phyloP scores from a whole-genome alignment of 1,140 invertebrate species.

The Trichogramma pretiosum region DNA sequence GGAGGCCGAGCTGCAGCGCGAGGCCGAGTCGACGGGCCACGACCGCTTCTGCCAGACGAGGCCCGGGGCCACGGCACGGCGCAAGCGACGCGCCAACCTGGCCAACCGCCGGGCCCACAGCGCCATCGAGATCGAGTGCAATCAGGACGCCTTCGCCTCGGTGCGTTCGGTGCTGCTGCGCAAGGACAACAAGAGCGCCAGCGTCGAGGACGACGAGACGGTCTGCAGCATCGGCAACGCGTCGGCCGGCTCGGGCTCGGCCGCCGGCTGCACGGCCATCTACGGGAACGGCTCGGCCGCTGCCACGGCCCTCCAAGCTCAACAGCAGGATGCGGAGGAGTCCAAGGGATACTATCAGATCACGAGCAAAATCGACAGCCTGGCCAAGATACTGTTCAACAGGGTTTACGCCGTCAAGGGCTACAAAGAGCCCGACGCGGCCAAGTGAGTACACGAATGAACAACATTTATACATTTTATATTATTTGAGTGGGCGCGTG shows the following conservation, averaged over 20 bases:
- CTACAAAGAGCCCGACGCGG: slow-evolving; percentile 29
- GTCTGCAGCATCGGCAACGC: no score
- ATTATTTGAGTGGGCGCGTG: no score
- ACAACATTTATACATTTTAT: no score
- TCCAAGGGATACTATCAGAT: slow-evolving; percentile 36
- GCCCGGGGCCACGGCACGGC: slow-evolving; percentile 49
- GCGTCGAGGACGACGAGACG: slow-evolving; percentile 28
- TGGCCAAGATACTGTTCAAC: slow-evolving; percentile 40
- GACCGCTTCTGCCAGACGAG: slow-evolving; percentile 65
- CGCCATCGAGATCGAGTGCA: slow-evolving; percentile 55
- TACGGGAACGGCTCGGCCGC: no score
- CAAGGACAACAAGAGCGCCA: slow-evolving; percentile 38
- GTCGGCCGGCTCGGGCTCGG: no score
- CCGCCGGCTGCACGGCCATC: background rate
- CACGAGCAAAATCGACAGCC: slow-evolving; percentile 40
- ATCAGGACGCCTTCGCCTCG: slow-evolving; percentile 54
- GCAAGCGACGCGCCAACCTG: slow-evolving; percentile 45
- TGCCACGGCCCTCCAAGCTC: background rate
- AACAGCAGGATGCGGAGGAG: slow-evolving; percentile 25
- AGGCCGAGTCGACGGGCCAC: slow-evolving; percentile 60
- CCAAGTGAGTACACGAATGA: slow-evolving; percentile 27
- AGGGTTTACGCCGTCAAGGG: slow-evolving; percentile 35
- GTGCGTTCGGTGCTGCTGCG: slow-evolving; percentile 42
- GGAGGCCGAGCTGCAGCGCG: slow-evolving; percentile 50
- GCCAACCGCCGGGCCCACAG: slow-evolving; percentile 59